Base-by-base conservation (phyloP, 1,140 invertebrate species). In the Drosophila quadrilineata region DNA sequence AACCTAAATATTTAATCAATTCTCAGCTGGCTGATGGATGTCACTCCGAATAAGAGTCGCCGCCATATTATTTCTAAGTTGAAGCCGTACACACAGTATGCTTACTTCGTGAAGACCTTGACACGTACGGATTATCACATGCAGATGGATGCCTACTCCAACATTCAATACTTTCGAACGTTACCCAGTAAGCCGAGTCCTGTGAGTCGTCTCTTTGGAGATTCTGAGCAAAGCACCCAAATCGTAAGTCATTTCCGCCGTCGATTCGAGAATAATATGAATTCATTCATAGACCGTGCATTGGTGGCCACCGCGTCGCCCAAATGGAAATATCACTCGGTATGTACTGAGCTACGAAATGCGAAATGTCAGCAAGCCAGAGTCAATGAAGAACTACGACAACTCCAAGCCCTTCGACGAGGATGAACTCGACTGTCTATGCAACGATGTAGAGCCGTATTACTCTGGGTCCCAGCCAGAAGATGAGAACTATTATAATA, bases 81-180 rank as follows among this genome's bases (percentile, higher is more conserved):
- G 0, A 94, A 95, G 76, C 95, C 96, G 0, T 96, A 93, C 89
- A 98, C 96, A 0, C 93, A 94, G 66, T 98, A 98, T 90, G 97
- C 96, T 0, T 94, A 94, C 57, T 98, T 97, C 89, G 94, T 98
- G 0, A 96, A 96, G 90, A 97, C 97, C 0, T 95, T 91, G 41
- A 97, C 95, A 0, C 94, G 97, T 43, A 93, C 94, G 2, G 84
- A 88, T 28, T 87, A 87, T 93, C 93, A 59, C 94, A 95, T 88
- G 91, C 91, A 64, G 92, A 90, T 66, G 92, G 95, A 35, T 93
- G 94, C 8, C 92, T 95, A 88, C 95, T 95, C 90, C 82, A 48
- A 92, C 9, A 94, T 98, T 6, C 90, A 92, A 21, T 98, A 97
- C 90, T 97, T 98, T 80, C 92, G 90, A 12, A 98, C 97, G 1